Conservation (phyloP, 2,113 vertebrate genomes). For the Elachura formosa region DNA sequence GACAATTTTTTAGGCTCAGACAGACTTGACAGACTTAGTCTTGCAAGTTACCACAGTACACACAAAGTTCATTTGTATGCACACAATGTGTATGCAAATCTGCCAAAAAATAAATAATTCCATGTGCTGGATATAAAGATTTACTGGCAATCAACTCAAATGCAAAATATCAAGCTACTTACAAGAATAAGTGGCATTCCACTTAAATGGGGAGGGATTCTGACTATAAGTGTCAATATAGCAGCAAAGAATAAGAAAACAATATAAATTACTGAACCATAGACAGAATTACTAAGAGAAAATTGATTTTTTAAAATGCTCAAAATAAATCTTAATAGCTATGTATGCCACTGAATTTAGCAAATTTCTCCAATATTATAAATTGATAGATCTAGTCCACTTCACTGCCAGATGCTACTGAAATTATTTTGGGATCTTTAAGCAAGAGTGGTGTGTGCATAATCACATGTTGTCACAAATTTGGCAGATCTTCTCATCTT, state of each 20-base stretch:
- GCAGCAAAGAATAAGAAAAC: background rate
- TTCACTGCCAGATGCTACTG: constrained; percentile 29
- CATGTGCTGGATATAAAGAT: background rate
- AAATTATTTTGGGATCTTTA: constrained; percentile 22
- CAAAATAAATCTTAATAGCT: constrained; percentile 15
- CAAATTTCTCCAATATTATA: background rate
- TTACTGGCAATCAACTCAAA: background rate
- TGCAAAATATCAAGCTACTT: background rate
- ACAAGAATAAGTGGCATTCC: background rate
- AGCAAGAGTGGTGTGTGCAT: background rate
- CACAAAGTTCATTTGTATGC: too few species aligned
- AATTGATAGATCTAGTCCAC: constrained; percentile 6
- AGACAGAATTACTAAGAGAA: background rate
- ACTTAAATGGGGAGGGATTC: background rate
- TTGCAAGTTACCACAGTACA: background rate
- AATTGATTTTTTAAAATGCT: constrained; percentile 1
- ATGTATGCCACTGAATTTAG: background rate
- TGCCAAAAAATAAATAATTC: background rate
- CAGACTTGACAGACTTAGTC: background rate
- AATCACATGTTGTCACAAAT: constrained; percentile 33
- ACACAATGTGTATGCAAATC: background rate
- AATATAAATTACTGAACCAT: background rate
- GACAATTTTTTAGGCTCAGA: background rate
- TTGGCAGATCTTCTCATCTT: constrained; percentile 29
- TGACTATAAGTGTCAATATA: background rate